Conservation (phyloP, 1,140 invertebrate genomes). For the Gonatopus flavifemur region DNA sequence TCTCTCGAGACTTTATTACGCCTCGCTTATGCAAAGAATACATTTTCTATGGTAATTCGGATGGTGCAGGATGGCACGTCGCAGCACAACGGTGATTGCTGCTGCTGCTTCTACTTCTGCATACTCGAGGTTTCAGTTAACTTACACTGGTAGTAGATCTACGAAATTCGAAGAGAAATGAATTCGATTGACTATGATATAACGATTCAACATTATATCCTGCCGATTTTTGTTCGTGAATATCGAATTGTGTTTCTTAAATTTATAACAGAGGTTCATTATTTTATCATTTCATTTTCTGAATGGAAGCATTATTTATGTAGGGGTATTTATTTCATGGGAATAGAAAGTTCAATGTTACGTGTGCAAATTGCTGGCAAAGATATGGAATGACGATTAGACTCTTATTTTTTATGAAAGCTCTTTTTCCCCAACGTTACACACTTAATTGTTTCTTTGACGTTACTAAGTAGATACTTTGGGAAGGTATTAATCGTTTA, state of each 20-base stretch:
- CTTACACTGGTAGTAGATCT: too few relatives aligned
- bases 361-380: slow-evolving; percentile 1
- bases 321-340: too few relatives aligned
- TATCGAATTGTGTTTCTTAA: too few relatives aligned
- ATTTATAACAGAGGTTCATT: too few relatives aligned
- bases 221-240: too few relatives aligned
- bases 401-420: background rate
- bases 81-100: slow-evolving; percentile 3
- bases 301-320: too few relatives aligned
- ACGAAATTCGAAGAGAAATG: too few relatives aligned
- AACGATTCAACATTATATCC: too few relatives aligned
- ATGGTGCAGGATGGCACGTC: background rate
- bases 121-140: too few relatives aligned
- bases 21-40: slow-evolving; percentile 21
- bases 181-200: slow-evolving; percentile 5
- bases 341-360: too few relatives aligned
- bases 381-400: background rate
- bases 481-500: slow-evolving; percentile 23
- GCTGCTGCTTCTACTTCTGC: background rate
- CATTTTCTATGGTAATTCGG: slow-evolving; percentile 28
- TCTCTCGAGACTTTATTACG: slow-evolving; percentile 29
- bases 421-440: slow-evolving; percentile 11
- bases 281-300: too few relatives aligned
- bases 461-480: slow-evolving; percentile 15
- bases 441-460: slow-evolving; percentile 1